Evolutionary conservation across 2,797 vertebrate genomes (phyloP).

Genomic region (Hephaestus fuliginosus): DNA sequence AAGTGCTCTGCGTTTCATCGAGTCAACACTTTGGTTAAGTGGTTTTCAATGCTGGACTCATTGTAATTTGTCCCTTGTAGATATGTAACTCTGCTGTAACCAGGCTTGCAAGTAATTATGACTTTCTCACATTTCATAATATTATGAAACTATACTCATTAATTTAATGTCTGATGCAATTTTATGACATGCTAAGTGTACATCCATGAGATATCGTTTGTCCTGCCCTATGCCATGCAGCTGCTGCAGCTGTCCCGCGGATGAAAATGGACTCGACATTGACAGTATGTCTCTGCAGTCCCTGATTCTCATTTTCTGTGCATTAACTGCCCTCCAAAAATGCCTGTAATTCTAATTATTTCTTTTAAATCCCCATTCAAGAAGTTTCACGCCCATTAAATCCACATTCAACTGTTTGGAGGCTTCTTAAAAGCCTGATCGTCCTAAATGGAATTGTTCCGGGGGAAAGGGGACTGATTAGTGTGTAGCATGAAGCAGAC

Average conservation of each 20-base stretch:
- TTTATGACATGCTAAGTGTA: background rate
- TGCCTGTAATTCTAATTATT: background rate
- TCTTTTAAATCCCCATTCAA: constrained; percentile 3
- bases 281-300: background rate
- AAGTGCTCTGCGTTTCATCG: constrained; percentile 47
- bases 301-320: background rate
- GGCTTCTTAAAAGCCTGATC: constrained; percentile 9
- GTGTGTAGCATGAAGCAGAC: constrained; percentile 20
- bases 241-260: background rate
- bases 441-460: constrained; percentile 10
- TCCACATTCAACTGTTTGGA: constrained; percentile 9
- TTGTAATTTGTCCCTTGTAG: background rate
- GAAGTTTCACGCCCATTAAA: constrained; percentile 9
- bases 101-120: background rate
- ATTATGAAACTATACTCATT: background rate
- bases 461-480: constrained; percentile 2
- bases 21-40: constrained; percentile 14
- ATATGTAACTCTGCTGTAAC: background rate
- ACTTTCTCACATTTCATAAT: background rate
- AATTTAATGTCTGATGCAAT: background rate
- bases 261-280: background rate
- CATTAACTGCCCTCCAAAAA: background rate
- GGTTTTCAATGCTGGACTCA: constrained; percentile 12
- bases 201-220: background rate
- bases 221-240: background rate